Conservation (phyloP, 2,888 invertebrate genomes). For the Nomada flava region DNA sequence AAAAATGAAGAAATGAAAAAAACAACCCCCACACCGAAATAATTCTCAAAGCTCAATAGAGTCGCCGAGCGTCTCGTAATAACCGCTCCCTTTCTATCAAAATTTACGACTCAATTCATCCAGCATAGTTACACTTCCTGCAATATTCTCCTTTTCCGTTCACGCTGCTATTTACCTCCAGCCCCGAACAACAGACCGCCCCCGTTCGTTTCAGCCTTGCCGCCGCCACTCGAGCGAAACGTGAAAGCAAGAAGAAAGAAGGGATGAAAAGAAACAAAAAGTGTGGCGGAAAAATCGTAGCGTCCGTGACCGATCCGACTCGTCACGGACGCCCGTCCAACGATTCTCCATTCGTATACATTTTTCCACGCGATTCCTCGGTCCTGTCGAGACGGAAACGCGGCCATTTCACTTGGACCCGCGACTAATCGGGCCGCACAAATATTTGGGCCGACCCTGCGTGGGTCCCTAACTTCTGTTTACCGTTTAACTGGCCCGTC, state of each 20-base stretch:
- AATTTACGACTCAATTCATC: slow-evolving; percentile 36
- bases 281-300: slow-evolving; percentile 46
- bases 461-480: slow-evolving; percentile 46
- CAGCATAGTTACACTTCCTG: neutral
- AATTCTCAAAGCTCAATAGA: neutral
- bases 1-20: too few species aligned
- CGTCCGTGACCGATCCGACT: slow-evolving; percentile 54
- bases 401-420: slow-evolving; percentile 55
- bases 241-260: neutral
- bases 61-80: neutral
- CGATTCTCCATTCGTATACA: slow-evolving; percentile 25
- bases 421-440: slow-evolving; percentile 75
- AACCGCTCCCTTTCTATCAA: neutral
- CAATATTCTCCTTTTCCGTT: too few species aligned
- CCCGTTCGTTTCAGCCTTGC: neutral
- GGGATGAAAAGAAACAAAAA: neutral
- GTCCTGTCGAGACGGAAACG: slow-evolving; percentile 36
- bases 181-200: slow-evolving; percentile 18
- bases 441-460: slow-evolving; percentile 72
- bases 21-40: neutral
- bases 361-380: slow-evolving; percentile 8
- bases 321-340: slow-evolving; percentile 55
- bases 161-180: too few species aligned
- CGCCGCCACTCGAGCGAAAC: neutral
- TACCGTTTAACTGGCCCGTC: slow-evolving; percentile 58